phyloP scores from a whole-genome alignment of 2,888 invertebrate species.

The Anorthoa munda region DNA sequence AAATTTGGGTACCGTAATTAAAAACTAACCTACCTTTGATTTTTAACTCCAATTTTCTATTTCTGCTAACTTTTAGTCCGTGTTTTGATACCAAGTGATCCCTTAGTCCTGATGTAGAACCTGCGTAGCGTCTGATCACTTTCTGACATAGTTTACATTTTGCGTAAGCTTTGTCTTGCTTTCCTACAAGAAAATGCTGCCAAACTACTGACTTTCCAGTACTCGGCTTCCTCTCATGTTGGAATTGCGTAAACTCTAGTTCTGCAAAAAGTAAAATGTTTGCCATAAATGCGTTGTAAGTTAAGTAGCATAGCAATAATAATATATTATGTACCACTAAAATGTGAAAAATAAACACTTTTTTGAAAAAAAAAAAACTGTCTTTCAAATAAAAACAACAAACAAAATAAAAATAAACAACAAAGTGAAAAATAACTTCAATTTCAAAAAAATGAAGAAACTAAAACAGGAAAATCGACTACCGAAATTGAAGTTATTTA shows the following conservation, averaged over 20 bases:
- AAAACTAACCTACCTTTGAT: conserved; percentile 14
- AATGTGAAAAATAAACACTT: no score
- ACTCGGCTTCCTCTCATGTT: conserved; percentile 13
- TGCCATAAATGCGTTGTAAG: no score
- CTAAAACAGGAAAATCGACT: no score
- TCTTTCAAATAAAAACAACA: no score
- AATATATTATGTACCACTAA: no score
- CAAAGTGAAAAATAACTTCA: no score
- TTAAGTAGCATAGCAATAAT: no score
- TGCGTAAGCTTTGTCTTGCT: conserved; percentile 28
- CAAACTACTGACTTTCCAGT: conserved; percentile 28
- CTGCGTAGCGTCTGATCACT: conserved; percentile 26
- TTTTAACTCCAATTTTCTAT: conserved; percentile 8
- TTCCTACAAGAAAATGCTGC: conserved; percentile 16
- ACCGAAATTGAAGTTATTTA: no score
- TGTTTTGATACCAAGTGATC: conserved; percentile 27
- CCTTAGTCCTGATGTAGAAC: conserved; percentile 25
- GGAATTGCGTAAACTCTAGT: conserved; percentile 29
- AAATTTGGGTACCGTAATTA: not conserved
- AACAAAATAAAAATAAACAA: no score
- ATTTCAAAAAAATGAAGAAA: no score
- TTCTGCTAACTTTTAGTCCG: not conserved
- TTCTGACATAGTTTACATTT: conserved; percentile 39
- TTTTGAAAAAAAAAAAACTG: no score
- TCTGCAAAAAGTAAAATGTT: not conserved